Percentiles rank a stretch among this genome's conserved stretches.
These are phyloP conservation scores for Desmophyllum pertusum DNA, from an alignment of 92 coral and sea anemone genomes.

Conservation along the genomic window DNA sequence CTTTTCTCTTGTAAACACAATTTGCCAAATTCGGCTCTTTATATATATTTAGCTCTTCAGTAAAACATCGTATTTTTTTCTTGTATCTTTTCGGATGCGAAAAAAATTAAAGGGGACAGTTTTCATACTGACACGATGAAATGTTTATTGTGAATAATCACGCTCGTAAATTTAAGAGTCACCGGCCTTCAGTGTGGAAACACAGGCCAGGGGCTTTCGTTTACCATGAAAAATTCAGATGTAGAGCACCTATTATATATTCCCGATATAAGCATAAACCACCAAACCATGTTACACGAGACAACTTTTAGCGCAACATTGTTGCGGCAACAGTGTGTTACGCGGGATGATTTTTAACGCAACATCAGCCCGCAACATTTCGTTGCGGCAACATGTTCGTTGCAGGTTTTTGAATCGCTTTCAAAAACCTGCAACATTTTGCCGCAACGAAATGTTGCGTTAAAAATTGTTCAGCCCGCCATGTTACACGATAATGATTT, in stretches of 20 bases:
- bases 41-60: background rate
- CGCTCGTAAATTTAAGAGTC: background rate
- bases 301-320: too few species aligned
- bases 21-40: background rate
- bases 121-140: background rate
- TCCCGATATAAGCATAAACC: background rate
- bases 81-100: background rate
- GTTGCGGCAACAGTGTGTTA: too few species aligned
- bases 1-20: background rate
- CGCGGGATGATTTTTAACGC: too few species aligned
- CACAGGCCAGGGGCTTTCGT: background rate
- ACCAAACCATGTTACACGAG: background rate
- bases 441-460: too few species aligned
- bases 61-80: background rate
- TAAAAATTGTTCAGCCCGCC: too few species aligned
- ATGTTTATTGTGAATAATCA: background rate
- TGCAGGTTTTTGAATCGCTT: too few species aligned
- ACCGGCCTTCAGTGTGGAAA: background rate
- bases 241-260: background rate
- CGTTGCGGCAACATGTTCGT: too few species aligned
- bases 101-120: background rate
- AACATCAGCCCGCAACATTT: too few species aligned
- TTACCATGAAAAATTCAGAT: background rate
- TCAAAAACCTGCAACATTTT: too few species aligned
- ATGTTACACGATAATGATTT: background rate